Evolutionary conservation across 2,113 vertebrate species (phyloP).

Genomic region (Castor canadensis): DNA sequence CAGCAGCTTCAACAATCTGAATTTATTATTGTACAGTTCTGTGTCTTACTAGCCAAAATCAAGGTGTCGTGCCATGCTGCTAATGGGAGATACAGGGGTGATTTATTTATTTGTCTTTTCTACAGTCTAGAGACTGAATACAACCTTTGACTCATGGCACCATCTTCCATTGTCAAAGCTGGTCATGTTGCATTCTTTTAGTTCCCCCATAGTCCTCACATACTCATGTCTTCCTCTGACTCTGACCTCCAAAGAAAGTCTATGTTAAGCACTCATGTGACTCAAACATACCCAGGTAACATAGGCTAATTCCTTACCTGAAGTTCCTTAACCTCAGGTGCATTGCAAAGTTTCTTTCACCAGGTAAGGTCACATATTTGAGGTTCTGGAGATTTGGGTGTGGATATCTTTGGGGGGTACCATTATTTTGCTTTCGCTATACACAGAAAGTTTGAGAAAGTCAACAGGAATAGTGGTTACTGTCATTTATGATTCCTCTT

Average conservation of each 20-base stretch:
- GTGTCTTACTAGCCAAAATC: neutral
- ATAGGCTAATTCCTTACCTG: neutral
- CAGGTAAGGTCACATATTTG: neutral
- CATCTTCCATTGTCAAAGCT: neutral
- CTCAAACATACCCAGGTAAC: neutral
- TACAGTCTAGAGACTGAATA: neutral
- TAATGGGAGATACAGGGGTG: neutral
- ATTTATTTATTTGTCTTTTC: neutral
- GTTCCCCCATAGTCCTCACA: neutral
- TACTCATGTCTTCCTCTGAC: neutral
- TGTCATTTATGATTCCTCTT: neutral
- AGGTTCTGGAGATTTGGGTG: neutral
- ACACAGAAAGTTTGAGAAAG: neutral
- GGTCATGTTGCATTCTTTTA: neutral
- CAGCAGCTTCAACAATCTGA: neutral
- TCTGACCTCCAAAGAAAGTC: neutral
- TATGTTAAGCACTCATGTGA: neutral
- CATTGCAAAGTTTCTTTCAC: neutral
- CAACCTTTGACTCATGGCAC: neutral
- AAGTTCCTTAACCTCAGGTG: neutral
- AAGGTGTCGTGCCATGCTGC: neutral
- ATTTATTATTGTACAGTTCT: neutral
- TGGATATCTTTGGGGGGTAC: neutral
- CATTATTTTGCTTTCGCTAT: neutral
- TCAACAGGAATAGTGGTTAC: neutral